A percentile compares a stretch with the other conserved stretches of the same genome.
Conservation (phyloP, 2,888 invertebrate genomes). For the Nemapogon koenigi region DNA sequence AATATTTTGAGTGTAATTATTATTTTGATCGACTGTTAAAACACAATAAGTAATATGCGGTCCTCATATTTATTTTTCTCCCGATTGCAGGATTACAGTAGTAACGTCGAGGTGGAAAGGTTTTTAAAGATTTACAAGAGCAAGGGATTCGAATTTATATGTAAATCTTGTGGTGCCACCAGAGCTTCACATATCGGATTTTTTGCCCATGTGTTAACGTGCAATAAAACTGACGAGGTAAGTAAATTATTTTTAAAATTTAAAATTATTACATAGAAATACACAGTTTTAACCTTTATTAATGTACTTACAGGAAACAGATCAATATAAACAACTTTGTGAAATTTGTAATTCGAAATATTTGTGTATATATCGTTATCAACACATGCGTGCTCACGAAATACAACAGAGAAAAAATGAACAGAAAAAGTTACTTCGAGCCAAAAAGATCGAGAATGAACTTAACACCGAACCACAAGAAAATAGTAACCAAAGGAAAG, state of each 20-base stretch:
- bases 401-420: constrained; percentile 28
- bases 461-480: constrained; percentile 16
- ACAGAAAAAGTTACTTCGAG: constrained; percentile 20
- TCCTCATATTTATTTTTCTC: constrained; percentile 6
- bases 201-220: constrained; percentile 65
- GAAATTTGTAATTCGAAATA: constrained; percentile 54
- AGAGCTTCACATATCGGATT: constrained; percentile 65
- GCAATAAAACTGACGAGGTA: constrained; percentile 65
- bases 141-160: constrained; percentile 37
- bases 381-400: constrained; percentile 59
- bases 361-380: constrained; percentile 62
- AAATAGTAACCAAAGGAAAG: constrained; percentile 31
- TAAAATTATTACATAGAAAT: too few relatives aligned
- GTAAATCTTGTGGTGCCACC: constrained; percentile 57
- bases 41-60: background rate
- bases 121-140: constrained; percentile 47
- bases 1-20: too few relatives aligned
- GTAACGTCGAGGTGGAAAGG: constrained; percentile 44
- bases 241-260: constrained; percentile 13
- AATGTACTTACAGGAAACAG: constrained; percentile 36
- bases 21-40: background rate
- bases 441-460: constrained; percentile 11
- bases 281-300: background rate
- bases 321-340: constrained; percentile 53
- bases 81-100: constrained; percentile 56